Conservation (phyloP, 1,140 invertebrate genomes). For the Nymphalis io region DNA sequence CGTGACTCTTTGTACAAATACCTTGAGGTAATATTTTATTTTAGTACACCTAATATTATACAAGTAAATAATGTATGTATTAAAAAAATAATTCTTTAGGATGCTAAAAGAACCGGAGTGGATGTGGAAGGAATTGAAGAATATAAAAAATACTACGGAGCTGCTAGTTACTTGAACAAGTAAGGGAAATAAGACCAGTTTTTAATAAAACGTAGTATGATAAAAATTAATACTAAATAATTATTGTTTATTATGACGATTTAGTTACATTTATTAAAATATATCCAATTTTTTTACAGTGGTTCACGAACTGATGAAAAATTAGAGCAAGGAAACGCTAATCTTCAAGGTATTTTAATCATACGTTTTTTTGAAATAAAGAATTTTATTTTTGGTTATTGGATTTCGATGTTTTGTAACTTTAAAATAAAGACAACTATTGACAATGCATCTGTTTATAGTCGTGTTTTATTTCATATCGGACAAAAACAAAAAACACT, state of each 20-base stretch:
- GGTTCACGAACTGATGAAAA: constrained; percentile 58
- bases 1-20: constrained; percentile 50
- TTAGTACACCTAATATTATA: not conserved
- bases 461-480: too few relatives aligned
- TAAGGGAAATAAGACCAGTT: constrained; percentile 38
- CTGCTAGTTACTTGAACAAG: constrained; percentile 68
- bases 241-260: not conserved
- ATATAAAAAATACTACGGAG: constrained; percentile 67
- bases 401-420: too few relatives aligned
- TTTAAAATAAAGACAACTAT: too few relatives aligned
- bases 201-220: not conserved
- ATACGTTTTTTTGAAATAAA: too few relatives aligned
- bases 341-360: constrained; percentile 60
- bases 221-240: not conserved
- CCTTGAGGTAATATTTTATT: constrained; percentile 48
- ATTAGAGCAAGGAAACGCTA: constrained; percentile 68
- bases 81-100: constrained; percentile 43
- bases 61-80: not conserved
- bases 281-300: constrained; percentile 39
- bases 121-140: constrained; percentile 40
- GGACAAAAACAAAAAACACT: too few relatives aligned
- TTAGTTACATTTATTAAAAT: not conserved
- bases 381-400: too few relatives aligned
- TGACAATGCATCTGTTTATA: too few relatives aligned
- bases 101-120: constrained; percentile 43